These are phyloP conservation scores for Zaprionus ornatus DNA, from an alignment of 1,140 invertebrate species.

Conservation along the genomic window DNA sequence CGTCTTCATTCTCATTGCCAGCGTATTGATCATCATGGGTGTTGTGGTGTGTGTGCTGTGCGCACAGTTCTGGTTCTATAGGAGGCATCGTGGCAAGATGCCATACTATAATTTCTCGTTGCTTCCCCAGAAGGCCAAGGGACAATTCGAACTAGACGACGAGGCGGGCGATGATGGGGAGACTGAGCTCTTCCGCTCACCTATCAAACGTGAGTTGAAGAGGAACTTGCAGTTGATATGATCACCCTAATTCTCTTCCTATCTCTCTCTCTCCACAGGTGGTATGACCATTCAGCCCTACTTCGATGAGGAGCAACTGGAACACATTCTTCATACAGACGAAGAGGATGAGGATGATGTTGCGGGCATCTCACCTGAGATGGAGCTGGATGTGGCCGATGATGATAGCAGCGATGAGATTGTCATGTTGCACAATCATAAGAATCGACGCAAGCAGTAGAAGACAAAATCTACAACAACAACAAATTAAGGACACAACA, in stretches of 20 bases:
- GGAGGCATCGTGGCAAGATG: constrained; percentile 70
- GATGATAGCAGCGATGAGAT: constrained; percentile 85
- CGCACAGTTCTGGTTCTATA: constrained; percentile 74
- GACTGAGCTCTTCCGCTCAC: constrained; percentile 87
- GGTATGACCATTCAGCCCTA: constrained; percentile 83
- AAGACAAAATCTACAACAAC: constrained; percentile 35
- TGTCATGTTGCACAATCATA: constrained; percentile 81
- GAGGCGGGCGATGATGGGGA: constrained; percentile 85
- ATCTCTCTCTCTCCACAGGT: constrained; percentile 34
- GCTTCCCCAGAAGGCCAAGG: constrained; percentile 82
- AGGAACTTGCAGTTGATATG: not conserved
- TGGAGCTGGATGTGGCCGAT: constrained; percentile 58
- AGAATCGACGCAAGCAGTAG: constrained; percentile 61
- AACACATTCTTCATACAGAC: constrained; percentile 65
- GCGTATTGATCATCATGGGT: constrained; percentile 79
- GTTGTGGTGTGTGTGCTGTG: constrained; percentile 74
- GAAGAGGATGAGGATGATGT: constrained; percentile 75
- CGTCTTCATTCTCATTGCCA: constrained; percentile 89
- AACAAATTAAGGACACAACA: constrained; percentile 21
- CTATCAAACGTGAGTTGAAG: constrained; percentile 84
- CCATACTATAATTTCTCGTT: constrained; percentile 83
- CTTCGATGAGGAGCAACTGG: constrained; percentile 84
- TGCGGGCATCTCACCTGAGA: constrained; percentile 50
- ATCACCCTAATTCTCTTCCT: not conserved
- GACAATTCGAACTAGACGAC: constrained; percentile 84